These are phyloP conservation scores for Ceratothoa steindachneri DNA, from an alignment of 2,888 invertebrate species.

Conservation along the genomic window DNA sequence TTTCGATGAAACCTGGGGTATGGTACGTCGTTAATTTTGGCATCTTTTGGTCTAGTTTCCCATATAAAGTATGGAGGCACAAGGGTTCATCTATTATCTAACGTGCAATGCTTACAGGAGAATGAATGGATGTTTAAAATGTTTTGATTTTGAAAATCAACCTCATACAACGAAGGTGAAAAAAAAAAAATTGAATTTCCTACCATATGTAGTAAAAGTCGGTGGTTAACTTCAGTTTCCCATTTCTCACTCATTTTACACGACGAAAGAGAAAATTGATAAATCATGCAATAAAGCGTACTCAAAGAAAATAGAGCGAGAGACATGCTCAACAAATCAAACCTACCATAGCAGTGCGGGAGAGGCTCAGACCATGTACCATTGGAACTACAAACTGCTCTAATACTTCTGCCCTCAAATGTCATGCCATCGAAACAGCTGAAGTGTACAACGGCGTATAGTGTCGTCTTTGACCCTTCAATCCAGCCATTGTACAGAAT, in stretches of 20 bases:
- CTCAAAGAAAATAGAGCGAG: too few relatives aligned
- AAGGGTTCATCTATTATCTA: too few relatives aligned
- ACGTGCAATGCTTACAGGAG: too few relatives aligned
- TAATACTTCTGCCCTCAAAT: conserved; percentile 51
- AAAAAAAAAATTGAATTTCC: background rate
- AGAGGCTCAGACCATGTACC: conserved; percentile 59
- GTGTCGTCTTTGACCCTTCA: conserved; percentile 57
- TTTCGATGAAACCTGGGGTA: too few relatives aligned
- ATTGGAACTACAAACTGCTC: conserved; percentile 53
- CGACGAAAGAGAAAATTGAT: background rate
- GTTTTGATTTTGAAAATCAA: too few relatives aligned
- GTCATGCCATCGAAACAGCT: conserved; percentile 55
- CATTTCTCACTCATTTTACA: background rate
- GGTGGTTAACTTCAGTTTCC: background rate
- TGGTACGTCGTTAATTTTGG: too few relatives aligned
- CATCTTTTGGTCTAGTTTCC: too few relatives aligned
- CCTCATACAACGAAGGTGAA: background rate
- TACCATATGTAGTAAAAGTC: background rate
- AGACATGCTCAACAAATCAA: too few relatives aligned
- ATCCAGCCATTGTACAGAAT: conserved; percentile 91
- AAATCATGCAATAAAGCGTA: background rate
- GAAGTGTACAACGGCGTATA: conserved; percentile 58
- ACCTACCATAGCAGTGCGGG: conserved; percentile 56
- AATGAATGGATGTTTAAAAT: too few relatives aligned
- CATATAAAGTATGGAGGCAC: too few relatives aligned